Base-by-base conservation (phyloP, 2,888 invertebrate genomes). In the Liposcelis brunnea region DNA sequence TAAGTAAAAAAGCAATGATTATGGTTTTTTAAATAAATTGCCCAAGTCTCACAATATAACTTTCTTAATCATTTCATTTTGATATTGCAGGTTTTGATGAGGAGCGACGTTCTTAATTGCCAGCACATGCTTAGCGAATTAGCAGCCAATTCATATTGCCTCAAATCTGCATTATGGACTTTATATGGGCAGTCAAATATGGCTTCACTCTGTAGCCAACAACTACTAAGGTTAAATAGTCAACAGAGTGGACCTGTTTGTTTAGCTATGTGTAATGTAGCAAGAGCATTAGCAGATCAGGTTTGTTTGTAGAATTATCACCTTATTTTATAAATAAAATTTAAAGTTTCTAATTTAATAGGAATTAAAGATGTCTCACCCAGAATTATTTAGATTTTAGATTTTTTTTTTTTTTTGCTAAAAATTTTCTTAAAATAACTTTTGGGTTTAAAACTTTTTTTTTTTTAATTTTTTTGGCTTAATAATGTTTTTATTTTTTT, bases 101-200 rank as follows among this genome's bases (percentile, higher is more conserved):
- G 81, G 61, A 86, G 87, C 50, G 90, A 91, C 56, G 74, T 84
- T 11, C 68, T 89, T 8, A 90, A 89, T 61, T 85, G 81, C 58
- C 78, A 85, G 51, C 80, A 87, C 59, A 83, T 84, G 0, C 74
- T 85, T 66, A 71, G 77, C 2, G 87, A 87, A 53, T 67, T 90
- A 45, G 78, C 83, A 50, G 78, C 83, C 51, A 79, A 80, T 50
- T 83, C 83, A 16, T 72, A 83, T 53, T 77, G 83, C 0, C 79
- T 87, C 62, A 80, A 84, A 52, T 78, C 87, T 1, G 83, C 85
- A 0, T 66, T 93, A 8, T 91, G 91, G 91, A 72, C 79, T 11
- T 72, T 85, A 46, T 91, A 89, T 59, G 93, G 93, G 1, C 83
- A 86, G 61, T 77, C 80, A 1, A 83, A 86, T 61, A 79, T 89